Base-by-base conservation (phyloP, 2,888 invertebrate species). In the Eledone cirrhosa region DNA sequence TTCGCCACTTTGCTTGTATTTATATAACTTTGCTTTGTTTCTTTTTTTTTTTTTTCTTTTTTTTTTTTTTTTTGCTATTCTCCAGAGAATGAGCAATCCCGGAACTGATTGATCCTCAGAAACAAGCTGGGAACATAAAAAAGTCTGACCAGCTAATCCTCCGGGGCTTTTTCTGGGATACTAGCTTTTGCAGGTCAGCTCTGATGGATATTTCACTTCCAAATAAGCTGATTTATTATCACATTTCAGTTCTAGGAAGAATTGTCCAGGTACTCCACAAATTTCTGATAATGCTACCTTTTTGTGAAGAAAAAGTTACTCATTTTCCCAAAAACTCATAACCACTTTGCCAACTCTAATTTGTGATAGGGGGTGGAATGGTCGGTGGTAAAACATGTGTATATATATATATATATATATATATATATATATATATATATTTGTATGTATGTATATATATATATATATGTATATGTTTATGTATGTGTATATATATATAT, bases 1-100 rank as follows among this genome's bases (percentile, higher is more conserved):
- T 76, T 76, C 76, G 24, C 41, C 76, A 76, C 76, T 76, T 76
- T 76, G 76, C 76, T 76, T 47, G 48, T 48, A 24, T 76, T 48
- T 48, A 31, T 41, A 33, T 29, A 29, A 72, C 31, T 16, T 72
- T 72, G 29, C 33, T 72, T 72, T 31, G 13, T 72, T 31, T 72
- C 31, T 72, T 29, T 72, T 72, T 72, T 63, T 63, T 63, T 33
- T 33, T 72, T n/a, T 75, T 24, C 47, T 47, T 24, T 29, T 48
- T 76, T 29, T 48, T 33, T 76, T 47, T 76, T 24, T 47, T 76
- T 76, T 76, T 76, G 48, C 76, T 76, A 48, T 76, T 76, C 76
- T 76, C 24, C 76, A 76, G 76, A 76, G 47, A 72, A 33, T 72
- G 69, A 72, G 69, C 69, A 72, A 72, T 72, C 69, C 69, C 69